Base-by-base conservation (phyloP, 2,113 vertebrate genomes). In the Nettapus auritus region DNA sequence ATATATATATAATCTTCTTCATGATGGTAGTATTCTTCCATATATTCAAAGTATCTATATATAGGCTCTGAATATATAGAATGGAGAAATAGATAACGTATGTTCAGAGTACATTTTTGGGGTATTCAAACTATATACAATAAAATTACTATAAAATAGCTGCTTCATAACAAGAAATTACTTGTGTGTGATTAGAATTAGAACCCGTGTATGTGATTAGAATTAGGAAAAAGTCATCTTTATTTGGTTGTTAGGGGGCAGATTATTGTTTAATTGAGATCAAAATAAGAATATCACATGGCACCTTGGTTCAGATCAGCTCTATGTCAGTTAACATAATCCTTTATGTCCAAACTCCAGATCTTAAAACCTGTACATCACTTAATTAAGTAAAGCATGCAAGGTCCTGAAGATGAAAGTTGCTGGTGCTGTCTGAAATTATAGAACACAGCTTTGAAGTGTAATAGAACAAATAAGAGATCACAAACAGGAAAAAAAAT, bases 321-420 rank as follows among this genome's bases (percentile, higher is more conserved):
- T 95, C 40, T 84, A 12, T 92, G 69, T 74, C 86, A 90, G 77
- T 90, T 85, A 82, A 68, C 21, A 70, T 77, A 82, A 87, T 79
- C 48, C 57, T 78, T 92, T 62, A 70, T 64, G 86, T 68, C 83
- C 56, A 63, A 81, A 76, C 57, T 83, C 28, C 44, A 60, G 38
- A 84, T 94, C 62, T 86, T 84, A 88, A 93, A 95, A 82, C 66
- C 55, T 84, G 66, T 83, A 46, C 13, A 80, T 77, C 82, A 78
- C 46, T 95, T 96, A 96, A 96, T 96, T 97, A 96, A 93, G 75
- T 57, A 90, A 94, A 87, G 21, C 76, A 74, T 63, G 52, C 33
- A 78, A 75, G 59, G 52, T 93, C 89, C 50, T 40, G 48, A 85
- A 92, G 89, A 97, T 96, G 67, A 97, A 95, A 97, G 89, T 79